These are phyloP conservation scores for Lepidochitona cinerea DNA, from an alignment of 2,888 invertebrate genomes.

Conservation along the genomic window DNA sequence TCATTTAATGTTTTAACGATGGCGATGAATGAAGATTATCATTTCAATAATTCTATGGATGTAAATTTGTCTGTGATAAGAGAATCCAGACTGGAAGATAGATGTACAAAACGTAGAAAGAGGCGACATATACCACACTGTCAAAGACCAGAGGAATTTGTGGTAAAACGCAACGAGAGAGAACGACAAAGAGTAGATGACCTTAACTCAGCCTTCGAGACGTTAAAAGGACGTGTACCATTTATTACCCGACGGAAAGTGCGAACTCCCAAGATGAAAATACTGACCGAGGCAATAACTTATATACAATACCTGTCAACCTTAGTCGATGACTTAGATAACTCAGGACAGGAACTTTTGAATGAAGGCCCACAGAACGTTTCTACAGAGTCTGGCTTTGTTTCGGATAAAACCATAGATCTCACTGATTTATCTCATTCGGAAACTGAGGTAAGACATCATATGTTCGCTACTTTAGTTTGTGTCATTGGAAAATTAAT, in stretches of 20 bases:
- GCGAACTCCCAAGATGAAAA: slow-evolving; percentile 28
- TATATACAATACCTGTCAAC: slow-evolving; percentile 26
- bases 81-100: too few species aligned
- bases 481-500: neutral
- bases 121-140: slow-evolving; percentile 30
- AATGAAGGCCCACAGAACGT: too few species aligned
- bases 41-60: too few species aligned
- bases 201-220: slow-evolving; percentile 31
- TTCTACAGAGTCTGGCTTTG: too few species aligned
- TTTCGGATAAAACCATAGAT: too few species aligned
- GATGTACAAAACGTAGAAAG: too few species aligned
- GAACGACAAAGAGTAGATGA: slow-evolving; percentile 28
- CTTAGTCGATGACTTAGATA: neutral
- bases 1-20: too few species aligned
- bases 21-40: too few species aligned
- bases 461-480: too few species aligned
- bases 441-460: too few species aligned
- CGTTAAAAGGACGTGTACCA: slow-evolving; percentile 23
- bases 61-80: too few species aligned
- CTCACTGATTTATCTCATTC: too few species aligned
- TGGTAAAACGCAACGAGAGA: slow-evolving; percentile 27
- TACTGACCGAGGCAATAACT: slow-evolving; percentile 21
- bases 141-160: slow-evolving; percentile 24
- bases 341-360: neutral
- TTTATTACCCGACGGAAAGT: slow-evolving; percentile 6